A percentile compares a stretch with the other conserved stretches of the same genome.
Conservation (phyloP, 2,113 vertebrate species). For the Boleophthalmus pectinirostris region DNA sequence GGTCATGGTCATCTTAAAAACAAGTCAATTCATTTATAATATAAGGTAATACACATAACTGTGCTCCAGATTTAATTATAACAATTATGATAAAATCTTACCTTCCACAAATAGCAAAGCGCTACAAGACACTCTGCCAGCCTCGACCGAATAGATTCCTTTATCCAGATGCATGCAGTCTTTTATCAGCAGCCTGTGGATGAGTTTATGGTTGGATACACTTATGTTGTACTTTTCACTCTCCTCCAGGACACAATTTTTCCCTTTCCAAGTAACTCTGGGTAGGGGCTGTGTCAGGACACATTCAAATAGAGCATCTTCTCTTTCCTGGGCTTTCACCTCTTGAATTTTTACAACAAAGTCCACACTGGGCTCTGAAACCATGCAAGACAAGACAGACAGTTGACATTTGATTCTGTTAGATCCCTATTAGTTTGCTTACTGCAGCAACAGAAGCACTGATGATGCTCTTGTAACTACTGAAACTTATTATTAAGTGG, state of each 20-base stretch:
- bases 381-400: not conserved
- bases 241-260: slow-evolving; percentile 62
- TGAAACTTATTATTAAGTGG: no score
- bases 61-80: not conserved
- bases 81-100: slow-evolving; percentile 32
- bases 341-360: slow-evolving; percentile 77
- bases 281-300: slow-evolving; percentile 75
- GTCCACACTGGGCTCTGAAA: slow-evolving; percentile 75
- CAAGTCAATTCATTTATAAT: not conserved
- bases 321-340: slow-evolving; percentile 68
- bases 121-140: slow-evolving; percentile 75
- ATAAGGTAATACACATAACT: slow-evolving; percentile 1
- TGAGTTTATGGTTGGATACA: slow-evolving; percentile 77
- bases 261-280: slow-evolving; percentile 77
- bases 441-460: no score
- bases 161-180: slow-evolving; percentile 72
- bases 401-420: not conserved
- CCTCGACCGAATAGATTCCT: slow-evolving; percentile 80
- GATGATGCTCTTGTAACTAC: no score
- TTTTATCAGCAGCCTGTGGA: slow-evolving; percentile 79
- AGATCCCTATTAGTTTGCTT: no score
- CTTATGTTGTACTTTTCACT: slow-evolving; percentile 76
- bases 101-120: slow-evolving; percentile 86
- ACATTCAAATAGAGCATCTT: slow-evolving; percentile 78
- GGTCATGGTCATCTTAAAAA: slow-evolving; percentile 49